Percentiles rank a stretch among this genome's conserved stretches.
Evolutionary conservation across 2,888 invertebrate genomes (phyloP).

Genomic region (Zhuqinia jingwanae): DNA sequence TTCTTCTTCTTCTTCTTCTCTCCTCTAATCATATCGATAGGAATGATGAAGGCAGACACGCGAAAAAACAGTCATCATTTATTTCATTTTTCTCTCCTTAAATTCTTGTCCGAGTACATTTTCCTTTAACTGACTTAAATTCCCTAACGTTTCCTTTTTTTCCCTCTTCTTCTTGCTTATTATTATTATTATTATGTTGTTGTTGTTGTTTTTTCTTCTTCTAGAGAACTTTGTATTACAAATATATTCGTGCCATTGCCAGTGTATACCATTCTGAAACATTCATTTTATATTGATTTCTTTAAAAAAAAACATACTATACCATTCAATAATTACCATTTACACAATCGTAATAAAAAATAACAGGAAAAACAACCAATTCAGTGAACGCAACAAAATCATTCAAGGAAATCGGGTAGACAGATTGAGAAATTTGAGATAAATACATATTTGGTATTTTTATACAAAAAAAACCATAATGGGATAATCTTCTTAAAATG

Average conservation of each 20-base stretch:
- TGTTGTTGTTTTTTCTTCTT: not conserved
- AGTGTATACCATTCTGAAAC: too few species aligned
- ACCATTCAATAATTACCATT: conserved; percentile 42
- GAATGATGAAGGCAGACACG: conserved; percentile 71
- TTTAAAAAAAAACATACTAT: not conserved
- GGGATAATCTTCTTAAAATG: too few species aligned
- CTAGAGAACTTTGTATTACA: too few species aligned
- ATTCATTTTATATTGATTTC: too few species aligned
- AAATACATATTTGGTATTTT: too few species aligned
- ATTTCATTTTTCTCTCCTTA: conserved; percentile 57
- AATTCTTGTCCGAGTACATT: conserved; percentile 47
- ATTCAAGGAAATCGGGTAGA: too few species aligned
- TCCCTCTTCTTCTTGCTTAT: not conserved
- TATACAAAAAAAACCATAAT: too few species aligned
- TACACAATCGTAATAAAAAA: not conserved
- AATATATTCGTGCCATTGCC: too few species aligned
- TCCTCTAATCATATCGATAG: conserved; percentile 35
- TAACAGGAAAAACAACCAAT: conserved; percentile 10
- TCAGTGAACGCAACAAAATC: not conserved
- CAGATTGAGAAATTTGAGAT: too few species aligned
- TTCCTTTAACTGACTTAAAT: not conserved
- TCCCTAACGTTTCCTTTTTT: not conserved
- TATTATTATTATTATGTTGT: not conserved
- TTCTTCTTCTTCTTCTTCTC: too few species aligned
- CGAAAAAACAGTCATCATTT: conserved; percentile 76